Conservation (phyloP, 1,140 invertebrate species). For the Coptotermes formosanus region DNA sequence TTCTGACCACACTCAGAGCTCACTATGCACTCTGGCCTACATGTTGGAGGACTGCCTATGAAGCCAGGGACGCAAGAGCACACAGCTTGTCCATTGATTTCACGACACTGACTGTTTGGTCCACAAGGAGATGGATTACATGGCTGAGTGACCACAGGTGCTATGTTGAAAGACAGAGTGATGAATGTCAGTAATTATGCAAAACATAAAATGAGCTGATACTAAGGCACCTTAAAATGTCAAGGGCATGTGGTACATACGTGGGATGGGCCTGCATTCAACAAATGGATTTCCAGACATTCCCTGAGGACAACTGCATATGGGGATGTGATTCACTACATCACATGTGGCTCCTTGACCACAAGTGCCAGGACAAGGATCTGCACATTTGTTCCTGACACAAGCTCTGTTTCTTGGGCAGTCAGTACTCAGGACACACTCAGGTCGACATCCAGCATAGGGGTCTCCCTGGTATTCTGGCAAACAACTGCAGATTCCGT, state of each 20-base stretch:
- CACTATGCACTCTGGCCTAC: conserved; percentile 52
- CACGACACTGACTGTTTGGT: conserved; percentile 48
- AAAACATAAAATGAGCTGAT: not conserved
- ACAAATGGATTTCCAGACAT: conserved; percentile 49
- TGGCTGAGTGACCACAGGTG: conserved; percentile 48
- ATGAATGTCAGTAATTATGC: not conserved
- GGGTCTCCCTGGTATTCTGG: conserved; percentile 63
- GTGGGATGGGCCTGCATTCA: conserved; percentile 44
- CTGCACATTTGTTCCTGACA: conserved; percentile 64
- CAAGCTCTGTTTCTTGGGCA: conserved; percentile 67
- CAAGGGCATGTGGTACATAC: conserved; percentile 37
- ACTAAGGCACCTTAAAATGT: not conserved
- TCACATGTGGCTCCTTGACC: conserved; percentile 46
- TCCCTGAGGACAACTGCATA: conserved; percentile 48
- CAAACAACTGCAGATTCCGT: conserved; percentile 59
- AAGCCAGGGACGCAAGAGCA: conserved; percentile 52
- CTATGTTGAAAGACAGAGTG: not conserved
- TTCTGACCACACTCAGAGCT: conserved; percentile 51
- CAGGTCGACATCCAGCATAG: conserved; percentile 62
- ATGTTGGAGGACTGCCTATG: conserved; percentile 50
- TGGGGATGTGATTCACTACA: conserved; percentile 47
- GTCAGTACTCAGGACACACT: conserved; percentile 70
- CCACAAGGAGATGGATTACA: conserved; percentile 50
- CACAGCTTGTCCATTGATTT: conserved; percentile 49
- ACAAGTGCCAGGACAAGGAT: conserved; percentile 69